Conservation (phyloP, 2,797 vertebrate genomes). For the Parambassis ranga region DNA sequence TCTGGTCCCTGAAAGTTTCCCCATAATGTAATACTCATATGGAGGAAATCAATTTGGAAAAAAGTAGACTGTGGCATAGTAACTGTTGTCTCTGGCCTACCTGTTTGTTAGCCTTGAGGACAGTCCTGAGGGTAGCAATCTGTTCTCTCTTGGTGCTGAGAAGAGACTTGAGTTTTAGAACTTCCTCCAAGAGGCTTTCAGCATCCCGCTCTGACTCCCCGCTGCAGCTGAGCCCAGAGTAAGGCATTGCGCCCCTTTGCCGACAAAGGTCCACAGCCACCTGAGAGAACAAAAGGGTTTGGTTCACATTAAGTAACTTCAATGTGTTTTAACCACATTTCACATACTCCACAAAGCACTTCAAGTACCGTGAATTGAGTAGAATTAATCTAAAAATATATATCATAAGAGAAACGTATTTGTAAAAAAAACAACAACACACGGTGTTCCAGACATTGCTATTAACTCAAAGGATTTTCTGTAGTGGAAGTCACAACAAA, state of each 20-base stretch:
- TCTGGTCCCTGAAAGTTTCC: too few relatives aligned
- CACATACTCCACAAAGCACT: too few relatives aligned
- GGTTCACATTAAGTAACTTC: too few relatives aligned
- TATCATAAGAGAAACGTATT: background rate
- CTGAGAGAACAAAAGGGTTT: constrained; percentile 54
- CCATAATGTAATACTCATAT: too few relatives aligned
- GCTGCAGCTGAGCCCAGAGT: constrained; percentile 65
- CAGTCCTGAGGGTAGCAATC: constrained; percentile 88
- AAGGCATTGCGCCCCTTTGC: constrained; percentile 79
- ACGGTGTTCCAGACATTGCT: background rate
- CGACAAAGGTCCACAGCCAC: constrained; percentile 83
- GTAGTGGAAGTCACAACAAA: constrained; percentile 12
- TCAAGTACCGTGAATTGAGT: too few relatives aligned
- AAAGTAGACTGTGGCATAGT: background rate
- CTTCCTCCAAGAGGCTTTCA: constrained; percentile 84
- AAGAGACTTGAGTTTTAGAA: constrained; percentile 87
- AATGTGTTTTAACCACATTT: too few relatives aligned
- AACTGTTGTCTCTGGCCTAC: constrained; percentile 50
- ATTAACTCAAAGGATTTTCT: constrained; percentile 34
- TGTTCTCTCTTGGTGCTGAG: constrained; percentile 90
- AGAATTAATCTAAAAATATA: background rate
- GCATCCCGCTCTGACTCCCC: constrained; percentile 82
- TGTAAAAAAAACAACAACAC: too few relatives aligned
- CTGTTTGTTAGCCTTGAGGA: constrained; percentile 91
- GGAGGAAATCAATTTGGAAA: too few relatives aligned